Percentiles rank a stretch among this genome's conserved stretches.
phyloP scores from a whole-genome alignment of 2,797 vertebrate species.

The Sylvia borin region DNA sequence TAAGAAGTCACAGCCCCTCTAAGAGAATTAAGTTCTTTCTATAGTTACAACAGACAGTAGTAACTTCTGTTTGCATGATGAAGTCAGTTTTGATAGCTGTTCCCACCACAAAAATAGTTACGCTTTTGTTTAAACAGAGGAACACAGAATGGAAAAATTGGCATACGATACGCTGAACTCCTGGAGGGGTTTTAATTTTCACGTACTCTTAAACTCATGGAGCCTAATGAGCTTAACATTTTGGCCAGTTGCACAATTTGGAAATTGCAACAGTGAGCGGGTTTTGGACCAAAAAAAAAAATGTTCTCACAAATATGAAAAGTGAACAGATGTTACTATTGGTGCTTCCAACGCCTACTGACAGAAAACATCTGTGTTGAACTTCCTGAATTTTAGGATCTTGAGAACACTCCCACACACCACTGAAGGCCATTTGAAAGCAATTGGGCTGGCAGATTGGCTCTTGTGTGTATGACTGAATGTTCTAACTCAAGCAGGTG shows the following conservation, averaged over 20 bases:
- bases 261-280: conserved; percentile 62
- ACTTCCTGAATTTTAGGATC: conserved; percentile 74
- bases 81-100: conserved; percentile 17
- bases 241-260: conserved; percentile 34
- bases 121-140: conserved; percentile 26
- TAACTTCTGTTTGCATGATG: neutral
- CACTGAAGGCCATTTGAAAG: conserved; percentile 59
- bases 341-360: conserved; percentile 76
- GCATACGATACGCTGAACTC: conserved; percentile 1
- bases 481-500: conserved; percentile 59
- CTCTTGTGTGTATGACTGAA: conserved; percentile 49
- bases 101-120: conserved; percentile 20
- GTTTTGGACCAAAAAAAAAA: conserved; percentile 57
- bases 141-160: conserved; percentile 48
- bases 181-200: conserved; percentile 45
- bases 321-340: conserved; percentile 74
- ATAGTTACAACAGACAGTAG: neutral
- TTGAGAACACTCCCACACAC: conserved; percentile 77
- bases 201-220: conserved; percentile 11
- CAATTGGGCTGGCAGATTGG: conserved; percentile 19
- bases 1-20: neutral
- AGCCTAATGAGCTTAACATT: conserved; percentile 35
- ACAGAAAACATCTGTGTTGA: conserved; percentile 80
- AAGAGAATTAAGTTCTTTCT: conserved; percentile 1
- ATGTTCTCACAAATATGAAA: conserved; percentile 75